Conservation (phyloP, 2,113 vertebrate species). For the Pterocles orientalis region DNA sequence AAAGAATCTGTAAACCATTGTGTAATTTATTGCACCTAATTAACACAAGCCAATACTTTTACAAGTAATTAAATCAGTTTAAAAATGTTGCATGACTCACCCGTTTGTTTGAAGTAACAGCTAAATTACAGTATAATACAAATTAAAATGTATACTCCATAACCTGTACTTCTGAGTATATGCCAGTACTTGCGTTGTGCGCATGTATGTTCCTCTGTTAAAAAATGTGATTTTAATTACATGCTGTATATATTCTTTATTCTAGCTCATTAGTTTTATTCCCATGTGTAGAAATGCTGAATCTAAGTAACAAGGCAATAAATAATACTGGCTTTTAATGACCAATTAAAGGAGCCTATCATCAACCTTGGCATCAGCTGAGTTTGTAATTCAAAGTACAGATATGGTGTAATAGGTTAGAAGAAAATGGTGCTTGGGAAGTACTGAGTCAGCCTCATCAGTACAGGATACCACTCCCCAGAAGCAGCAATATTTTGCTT, state of each 20-base stretch:
- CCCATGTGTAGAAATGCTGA: constrained; percentile 43
- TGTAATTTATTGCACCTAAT: constrained; percentile 56
- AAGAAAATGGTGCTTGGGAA: neutral
- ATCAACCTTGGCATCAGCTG: neutral
- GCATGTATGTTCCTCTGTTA: neutral
- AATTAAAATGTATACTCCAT: constrained; percentile 22
- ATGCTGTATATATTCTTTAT: constrained; percentile 31
- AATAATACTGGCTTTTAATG: constrained; percentile 50
- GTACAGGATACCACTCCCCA: neutral
- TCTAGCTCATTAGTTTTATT: constrained; percentile 57
- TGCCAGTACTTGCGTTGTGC: neutral
- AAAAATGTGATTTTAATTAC: constrained; percentile 53
- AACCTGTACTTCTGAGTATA: neutral
- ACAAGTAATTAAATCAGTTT: constrained; percentile 57
- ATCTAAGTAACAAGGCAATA: constrained; percentile 41
- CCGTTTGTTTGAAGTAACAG: constrained; percentile 53
- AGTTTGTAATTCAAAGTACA: neutral
- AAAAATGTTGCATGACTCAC: constrained; percentile 3
- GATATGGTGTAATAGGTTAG: neutral
- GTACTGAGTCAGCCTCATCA: neutral
- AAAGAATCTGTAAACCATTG: neutral
- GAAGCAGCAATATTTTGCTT: neutral
- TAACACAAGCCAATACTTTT: constrained; percentile 57
- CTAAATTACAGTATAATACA: constrained; percentile 19
- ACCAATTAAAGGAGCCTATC: constrained; percentile 25